Base-by-base conservation (phyloP, 1,140 invertebrate species). In the Wasmannia auropunctata region DNA sequence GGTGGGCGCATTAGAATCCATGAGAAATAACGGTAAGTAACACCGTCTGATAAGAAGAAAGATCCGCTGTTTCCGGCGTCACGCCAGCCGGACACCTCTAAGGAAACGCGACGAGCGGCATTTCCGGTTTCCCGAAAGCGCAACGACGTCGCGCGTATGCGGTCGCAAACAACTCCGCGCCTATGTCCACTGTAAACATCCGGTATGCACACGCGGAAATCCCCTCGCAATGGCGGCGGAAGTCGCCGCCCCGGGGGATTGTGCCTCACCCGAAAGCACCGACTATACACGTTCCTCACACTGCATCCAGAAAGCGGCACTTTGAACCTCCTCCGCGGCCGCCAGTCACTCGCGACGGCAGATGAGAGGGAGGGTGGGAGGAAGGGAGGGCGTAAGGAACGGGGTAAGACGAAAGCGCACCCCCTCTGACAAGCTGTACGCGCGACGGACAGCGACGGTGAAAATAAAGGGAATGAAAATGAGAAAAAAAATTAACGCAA, bases 271-370 rank as follows among this genome's bases (percentile, higher is more conserved):
- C 79, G 43, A 28, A 58, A 34, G n/a, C 79, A 74, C 79, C 79
- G 79, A 7, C 8, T 34, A 43, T 54, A 72, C 49, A 81, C 79
- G 65, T 46, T 72, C 37, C 14, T 25, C 51, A 31, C 79, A 80
- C 83, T 79, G 74, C 62, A 65, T 65, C 74, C 72, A 65, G 58
- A 63, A 77, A 77, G 56, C 74, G 56, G 81, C 72, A 77, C 72
- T 85, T 77, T 62, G 56, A 85, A 85, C 43, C 22, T 60, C 43
- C 69, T 77, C 31, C 56, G 56, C 72, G 22, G 19, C 16, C 40
- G 22, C 51, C 49, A 49, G 69, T 85, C 81, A 77, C 43, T 85
- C 60, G 31, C 56, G 43, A 2, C 6, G 31, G 56, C 28, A 11
- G 43, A 6, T 16, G 14, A 16, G 19, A 8, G 19, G 58, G 31